Conservation (phyloP, 2,888 invertebrate genomes). For the Monopis laevigella region DNA sequence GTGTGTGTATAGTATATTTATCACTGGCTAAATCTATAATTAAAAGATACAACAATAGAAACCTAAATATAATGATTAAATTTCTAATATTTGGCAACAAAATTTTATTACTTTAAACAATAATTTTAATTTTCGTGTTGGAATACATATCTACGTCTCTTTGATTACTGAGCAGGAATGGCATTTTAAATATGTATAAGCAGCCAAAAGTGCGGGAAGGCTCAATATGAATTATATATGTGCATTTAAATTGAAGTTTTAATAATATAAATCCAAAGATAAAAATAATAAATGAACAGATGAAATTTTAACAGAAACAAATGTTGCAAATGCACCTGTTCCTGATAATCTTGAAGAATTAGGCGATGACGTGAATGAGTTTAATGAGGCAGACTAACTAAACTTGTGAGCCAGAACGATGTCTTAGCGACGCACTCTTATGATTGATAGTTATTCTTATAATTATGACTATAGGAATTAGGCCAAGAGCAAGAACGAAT, state of each 20-base stretch:
- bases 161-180: no score
- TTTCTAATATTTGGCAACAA: not conserved
- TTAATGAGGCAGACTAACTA: constrained; percentile 31
- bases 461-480: constrained; percentile 44
- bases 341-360: constrained; percentile 14
- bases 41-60: constrained; percentile 6
- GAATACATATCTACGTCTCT: not conserved
- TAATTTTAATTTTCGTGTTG: not conserved
- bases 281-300: no score
- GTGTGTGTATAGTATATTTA: no score
- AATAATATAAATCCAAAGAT: no score
- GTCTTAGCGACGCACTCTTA: constrained; percentile 28
- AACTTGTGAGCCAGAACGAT: constrained; percentile 26
- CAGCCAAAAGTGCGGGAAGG: no score
- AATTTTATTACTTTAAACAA: not conserved
- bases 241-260: no score
- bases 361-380: constrained; percentile 26
- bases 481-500: constrained; percentile 41
- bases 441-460: constrained; percentile 51
- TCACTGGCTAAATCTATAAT: no score
- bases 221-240: no score
- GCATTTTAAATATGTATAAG: no score
- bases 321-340: constrained; percentile 1
- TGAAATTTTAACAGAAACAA: no score
- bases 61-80: constrained; percentile 2